phyloP scores from a whole-genome alignment of 2,113 vertebrate species.

The Pelecanoides urinatrix region DNA sequence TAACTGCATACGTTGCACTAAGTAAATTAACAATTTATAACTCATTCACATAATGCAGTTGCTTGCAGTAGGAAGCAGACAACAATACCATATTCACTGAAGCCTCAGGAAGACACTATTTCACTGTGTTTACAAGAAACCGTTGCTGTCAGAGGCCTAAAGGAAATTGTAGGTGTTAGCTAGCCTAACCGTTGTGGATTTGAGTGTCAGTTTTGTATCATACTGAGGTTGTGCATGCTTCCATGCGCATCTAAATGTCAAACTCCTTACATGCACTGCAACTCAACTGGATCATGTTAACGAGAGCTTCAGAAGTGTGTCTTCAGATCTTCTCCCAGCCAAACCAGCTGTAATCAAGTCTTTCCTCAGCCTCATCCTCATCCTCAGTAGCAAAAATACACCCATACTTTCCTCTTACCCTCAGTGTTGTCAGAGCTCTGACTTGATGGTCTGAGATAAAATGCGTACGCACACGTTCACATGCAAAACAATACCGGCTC shows the following conservation, averaged over 20 bases:
- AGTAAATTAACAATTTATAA: conserved; percentile 24
- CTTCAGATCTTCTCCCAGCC: background rate
- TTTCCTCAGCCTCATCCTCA: background rate
- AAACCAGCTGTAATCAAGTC: background rate
- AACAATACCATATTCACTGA: background rate
- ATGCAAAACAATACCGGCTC: background rate
- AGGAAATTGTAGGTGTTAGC: background rate
- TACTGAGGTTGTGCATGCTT: background rate
- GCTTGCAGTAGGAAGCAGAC: background rate
- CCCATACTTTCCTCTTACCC: background rate
- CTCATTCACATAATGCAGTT: background rate
- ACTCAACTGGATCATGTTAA: background rate
- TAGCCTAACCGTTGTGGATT: background rate
- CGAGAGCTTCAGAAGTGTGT: background rate
- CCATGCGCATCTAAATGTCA: background rate
- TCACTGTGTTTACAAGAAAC: background rate
- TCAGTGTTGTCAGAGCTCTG: background rate
- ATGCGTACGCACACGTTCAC: background rate
- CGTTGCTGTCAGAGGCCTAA: background rate
- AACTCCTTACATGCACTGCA: background rate
- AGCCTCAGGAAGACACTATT: background rate
- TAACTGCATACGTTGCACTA: background rate
- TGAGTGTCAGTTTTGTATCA: background rate
- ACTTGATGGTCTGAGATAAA: conserved; percentile 2
- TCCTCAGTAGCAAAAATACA: background rate